Conservation (phyloP, 53 echinoderm and acorn worm genomes). For the Hippasteria phrygiana region DNA sequence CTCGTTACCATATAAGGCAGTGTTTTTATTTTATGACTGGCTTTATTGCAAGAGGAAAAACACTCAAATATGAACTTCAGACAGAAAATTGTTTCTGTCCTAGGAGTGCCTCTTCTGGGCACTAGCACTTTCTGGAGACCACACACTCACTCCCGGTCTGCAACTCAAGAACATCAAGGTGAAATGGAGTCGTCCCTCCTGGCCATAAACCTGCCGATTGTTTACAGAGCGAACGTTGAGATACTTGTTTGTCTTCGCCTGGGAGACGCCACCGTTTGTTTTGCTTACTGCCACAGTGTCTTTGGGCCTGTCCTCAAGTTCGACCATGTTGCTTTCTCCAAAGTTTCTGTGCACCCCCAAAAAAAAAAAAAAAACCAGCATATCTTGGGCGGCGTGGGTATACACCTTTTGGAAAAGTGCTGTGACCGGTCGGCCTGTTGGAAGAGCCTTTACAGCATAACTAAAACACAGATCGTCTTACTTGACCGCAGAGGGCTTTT, state of each 20-base stretch:
- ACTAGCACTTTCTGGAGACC: conserved; percentile 8
- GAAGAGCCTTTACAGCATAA: conserved; percentile 29
- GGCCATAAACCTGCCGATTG: conserved; percentile 65
- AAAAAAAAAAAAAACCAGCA: not conserved
- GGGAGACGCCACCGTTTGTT: conserved; percentile 60
- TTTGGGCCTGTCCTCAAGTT: conserved; percentile 39
- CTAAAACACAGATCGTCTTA: conserved; percentile 60
- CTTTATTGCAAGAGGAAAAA: not conserved
- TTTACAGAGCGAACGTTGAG: conserved; percentile 64
- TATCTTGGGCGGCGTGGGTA: conserved; percentile 6
- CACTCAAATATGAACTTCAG: not conserved
- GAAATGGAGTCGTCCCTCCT: conserved; percentile 61
- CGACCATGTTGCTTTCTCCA: conserved; percentile 21
- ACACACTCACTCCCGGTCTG: conserved; percentile 39
- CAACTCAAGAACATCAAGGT: conserved; percentile 62
- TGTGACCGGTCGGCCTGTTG: conserved; percentile 36
- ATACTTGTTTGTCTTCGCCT: conserved; percentile 72
- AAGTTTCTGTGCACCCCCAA: not conserved
- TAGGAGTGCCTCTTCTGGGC: conserved; percentile 2
- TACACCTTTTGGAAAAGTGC: conserved; percentile 52
- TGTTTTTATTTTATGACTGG: not conserved
- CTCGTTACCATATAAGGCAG: not conserved
- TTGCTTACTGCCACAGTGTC: conserved; percentile 44
- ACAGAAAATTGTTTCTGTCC: conserved; percentile 32
- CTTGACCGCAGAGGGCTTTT: conserved; percentile 36